Evolutionary conservation across 2,797 vertebrate genomes (phyloP).

Genomic region (Sebastes iracundus): DNA sequence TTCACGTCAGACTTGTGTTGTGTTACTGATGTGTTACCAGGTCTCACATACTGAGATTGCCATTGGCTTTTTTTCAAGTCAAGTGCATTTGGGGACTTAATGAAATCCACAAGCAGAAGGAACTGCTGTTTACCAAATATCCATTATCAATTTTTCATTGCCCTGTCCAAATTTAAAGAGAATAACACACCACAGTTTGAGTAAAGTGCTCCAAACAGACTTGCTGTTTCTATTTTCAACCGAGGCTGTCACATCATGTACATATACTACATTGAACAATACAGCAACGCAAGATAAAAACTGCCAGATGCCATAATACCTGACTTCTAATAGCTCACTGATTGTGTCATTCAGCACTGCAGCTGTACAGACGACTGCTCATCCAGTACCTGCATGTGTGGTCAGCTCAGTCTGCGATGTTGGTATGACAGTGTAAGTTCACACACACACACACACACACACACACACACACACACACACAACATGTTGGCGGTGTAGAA

Average conservation of each 20-base stretch:
- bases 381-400: constrained; percentile 94
- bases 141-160: neutral
- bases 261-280: neutral
- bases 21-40: neutral
- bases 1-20: neutral
- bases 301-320: neutral
- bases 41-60: neutral
- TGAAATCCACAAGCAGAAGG: neutral
- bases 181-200: neutral
- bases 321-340: neutral
- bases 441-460: constrained; percentile 12
- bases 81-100: neutral
- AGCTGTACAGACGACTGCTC: constrained; percentile 95
- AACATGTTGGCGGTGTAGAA: too few relatives aligned
- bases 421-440: constrained; percentile 93
- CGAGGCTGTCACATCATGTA: neutral
- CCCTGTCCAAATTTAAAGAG: neutral
- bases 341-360: constrained; percentile 88
- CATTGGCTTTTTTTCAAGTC: neutral
- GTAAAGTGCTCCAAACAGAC: neutral
- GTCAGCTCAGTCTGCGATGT: constrained; percentile 95
- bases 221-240: neutral
- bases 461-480: neutral
- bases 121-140: neutral
- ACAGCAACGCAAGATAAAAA: neutral